Evolutionary conservation across 2,797 vertebrate genomes (phyloP).

Genomic region (Euphonia xanthogaster): DNA sequence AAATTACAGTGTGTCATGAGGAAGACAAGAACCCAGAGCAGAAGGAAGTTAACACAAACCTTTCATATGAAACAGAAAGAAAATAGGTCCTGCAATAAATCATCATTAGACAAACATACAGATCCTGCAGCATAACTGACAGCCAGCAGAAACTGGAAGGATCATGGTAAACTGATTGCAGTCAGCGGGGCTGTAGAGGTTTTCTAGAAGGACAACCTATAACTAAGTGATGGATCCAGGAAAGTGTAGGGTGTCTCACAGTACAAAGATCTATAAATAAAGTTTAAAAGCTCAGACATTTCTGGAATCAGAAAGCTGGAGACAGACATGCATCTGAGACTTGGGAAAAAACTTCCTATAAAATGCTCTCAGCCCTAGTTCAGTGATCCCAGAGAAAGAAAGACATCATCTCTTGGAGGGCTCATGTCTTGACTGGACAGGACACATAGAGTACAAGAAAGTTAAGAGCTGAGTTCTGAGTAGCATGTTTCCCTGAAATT

Average conservation of each 20-base stretch:
- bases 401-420: neutral
- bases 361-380: neutral
- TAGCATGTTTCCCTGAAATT: neutral
- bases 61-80: neutral
- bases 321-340: neutral
- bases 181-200: accelerated
- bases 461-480: neutral
- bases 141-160: neutral
- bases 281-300: neutral
- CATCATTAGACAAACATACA: neutral
- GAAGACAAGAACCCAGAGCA: neutral
- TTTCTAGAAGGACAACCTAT: neutral
- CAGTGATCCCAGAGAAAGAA: neutral
- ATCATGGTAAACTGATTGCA: neutral
- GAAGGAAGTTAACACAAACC: neutral
- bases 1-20: neutral
- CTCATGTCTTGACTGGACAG: neutral
- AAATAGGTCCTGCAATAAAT: neutral
- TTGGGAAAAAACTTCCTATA: neutral
- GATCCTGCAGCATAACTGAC: neutral
- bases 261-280: neutral
- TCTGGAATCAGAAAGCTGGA: neutral
- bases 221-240: neutral
- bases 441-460: neutral
- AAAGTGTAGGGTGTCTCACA: neutral